Conservation (phyloP, 2,888 invertebrate species). For the Criorhina ranunculi region DNA sequence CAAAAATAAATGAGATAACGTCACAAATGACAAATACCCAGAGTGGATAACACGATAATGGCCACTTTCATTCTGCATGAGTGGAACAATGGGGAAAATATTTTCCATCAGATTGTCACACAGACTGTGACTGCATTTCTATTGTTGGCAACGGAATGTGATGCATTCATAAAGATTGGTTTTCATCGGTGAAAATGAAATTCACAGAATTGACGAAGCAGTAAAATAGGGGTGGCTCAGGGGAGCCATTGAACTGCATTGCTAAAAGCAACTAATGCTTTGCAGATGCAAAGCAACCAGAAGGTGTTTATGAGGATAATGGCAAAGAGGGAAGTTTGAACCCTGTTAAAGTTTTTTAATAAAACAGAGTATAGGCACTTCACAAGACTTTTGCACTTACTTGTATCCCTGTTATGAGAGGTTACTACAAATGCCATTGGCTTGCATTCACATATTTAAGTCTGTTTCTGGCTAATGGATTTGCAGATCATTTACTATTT, state of each 20-base stretch:
- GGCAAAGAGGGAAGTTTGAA: background rate
- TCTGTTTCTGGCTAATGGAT: too few species aligned
- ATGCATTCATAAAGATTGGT: slow-evolving; percentile 63
- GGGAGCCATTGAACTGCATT: slow-evolving; percentile 9
- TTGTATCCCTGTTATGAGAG: too few species aligned
- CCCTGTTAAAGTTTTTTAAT: too few species aligned
- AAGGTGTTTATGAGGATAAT: background rate
- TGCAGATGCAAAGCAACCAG: background rate
- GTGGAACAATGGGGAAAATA: slow-evolving; percentile 55
- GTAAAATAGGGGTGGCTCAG: background rate
- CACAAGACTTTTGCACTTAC: too few species aligned
- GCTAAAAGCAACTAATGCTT: background rate
- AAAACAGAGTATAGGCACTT: too few species aligned
- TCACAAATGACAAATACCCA: slow-evolving; percentile 57
- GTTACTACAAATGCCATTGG: too few species aligned
- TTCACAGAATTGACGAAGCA: slow-evolving; percentile 15
- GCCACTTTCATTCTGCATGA: slow-evolving; percentile 57
- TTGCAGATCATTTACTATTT: too few species aligned
- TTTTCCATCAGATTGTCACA: slow-evolving; percentile 63
- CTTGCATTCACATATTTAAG: too few species aligned
- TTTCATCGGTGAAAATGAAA: slow-evolving; percentile 31
- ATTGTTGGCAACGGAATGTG: slow-evolving; percentile 16
- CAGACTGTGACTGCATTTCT: slow-evolving; percentile 51
- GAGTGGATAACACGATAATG: slow-evolving; percentile 68
- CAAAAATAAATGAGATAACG: slow-evolving; percentile 40